Base-by-base conservation (phyloP, 2,888 invertebrate genomes). In the Agrochola lychnidis region DNA sequence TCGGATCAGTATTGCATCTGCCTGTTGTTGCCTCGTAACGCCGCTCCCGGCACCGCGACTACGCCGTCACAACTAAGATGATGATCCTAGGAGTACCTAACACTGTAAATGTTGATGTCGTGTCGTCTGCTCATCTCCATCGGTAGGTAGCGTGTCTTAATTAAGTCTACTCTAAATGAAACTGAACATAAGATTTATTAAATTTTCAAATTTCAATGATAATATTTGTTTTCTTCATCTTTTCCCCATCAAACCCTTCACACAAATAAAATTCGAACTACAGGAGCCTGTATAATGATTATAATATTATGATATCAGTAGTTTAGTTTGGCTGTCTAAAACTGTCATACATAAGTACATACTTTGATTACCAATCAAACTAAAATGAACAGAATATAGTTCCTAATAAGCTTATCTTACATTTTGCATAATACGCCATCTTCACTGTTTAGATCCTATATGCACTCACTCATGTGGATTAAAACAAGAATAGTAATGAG, bases 161-260 rank as follows among this genome's bases (percentile, higher is more conserved):
- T 91, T 92, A 93, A 94, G 93, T 94, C 94, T 94, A 94, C 91
- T 93, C 91, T 93, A 90, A 92, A 94, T 94, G 92, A 94, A 95
- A 95, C 93, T 94, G 93, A 93, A 84, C 74, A 94, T 94, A 94
- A 94, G 94, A 94, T 95, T 95, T 95, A 96, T 94, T 95, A 96
- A 96, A 96, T 95, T 96, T 96, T 95, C 95, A 94, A 95, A 95
- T 96, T 95, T 96, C 95, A 91, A 91, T 86, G 87, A 88, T 82
- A 53, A 45, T 82, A 71, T 81, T 86, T 92, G 89, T 90, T 88
- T 90, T 81, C 53, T 72, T 79, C 75, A 45, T 61, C 45, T 53
- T 56, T n/a, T 25, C n/a, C 59, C 12, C 0, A 40, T 36, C 10
- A 0, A 59, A 25, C 9, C n/a, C 16, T 45, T 30, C 22, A 51